Conservation (phyloP, 1,140 invertebrate species). For the Coelopa frigida region DNA sequence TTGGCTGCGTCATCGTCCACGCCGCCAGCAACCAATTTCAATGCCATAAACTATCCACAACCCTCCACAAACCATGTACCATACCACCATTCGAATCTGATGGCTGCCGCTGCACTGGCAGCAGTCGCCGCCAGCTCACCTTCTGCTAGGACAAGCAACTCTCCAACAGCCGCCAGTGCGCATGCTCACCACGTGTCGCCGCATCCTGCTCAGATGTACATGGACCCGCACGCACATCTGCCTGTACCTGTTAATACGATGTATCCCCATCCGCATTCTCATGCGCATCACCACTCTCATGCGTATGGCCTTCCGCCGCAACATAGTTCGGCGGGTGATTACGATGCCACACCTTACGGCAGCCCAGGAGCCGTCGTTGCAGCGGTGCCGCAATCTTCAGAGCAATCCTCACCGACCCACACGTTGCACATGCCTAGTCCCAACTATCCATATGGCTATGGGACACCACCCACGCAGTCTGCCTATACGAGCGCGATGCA, state of each 20-base stretch:
- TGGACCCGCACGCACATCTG: constrained; percentile 28
- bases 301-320: constrained; percentile 3
- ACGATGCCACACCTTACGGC: constrained; percentile 3
- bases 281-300: constrained; percentile 14
- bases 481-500: constrained; percentile 25
- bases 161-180: constrained; percentile 10
- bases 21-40: constrained; percentile 12
- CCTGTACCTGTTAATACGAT: constrained; percentile 27
- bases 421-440: constrained; percentile 37
- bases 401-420: constrained; percentile 27
- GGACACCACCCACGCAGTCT: constrained; percentile 14
- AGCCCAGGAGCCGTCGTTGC: not conserved
- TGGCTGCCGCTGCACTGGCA: constrained; percentile 20
- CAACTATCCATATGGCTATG: constrained; percentile 30
- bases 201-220: constrained; percentile 25
- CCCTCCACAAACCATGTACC: too few relatives aligned
- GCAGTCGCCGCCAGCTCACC: constrained; percentile 18
- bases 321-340: constrained; percentile 10
- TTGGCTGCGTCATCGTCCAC: constrained; percentile 17
- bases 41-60: too few relatives aligned
- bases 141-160: constrained; percentile 4
- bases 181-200: constrained; percentile 18
- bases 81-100: constrained; percentile 36
- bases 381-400: too few relatives aligned
- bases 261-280: constrained; percentile 19